Base-by-base conservation (phyloP, 2,797 vertebrate species). In the Tauraco hartlaubi region DNA sequence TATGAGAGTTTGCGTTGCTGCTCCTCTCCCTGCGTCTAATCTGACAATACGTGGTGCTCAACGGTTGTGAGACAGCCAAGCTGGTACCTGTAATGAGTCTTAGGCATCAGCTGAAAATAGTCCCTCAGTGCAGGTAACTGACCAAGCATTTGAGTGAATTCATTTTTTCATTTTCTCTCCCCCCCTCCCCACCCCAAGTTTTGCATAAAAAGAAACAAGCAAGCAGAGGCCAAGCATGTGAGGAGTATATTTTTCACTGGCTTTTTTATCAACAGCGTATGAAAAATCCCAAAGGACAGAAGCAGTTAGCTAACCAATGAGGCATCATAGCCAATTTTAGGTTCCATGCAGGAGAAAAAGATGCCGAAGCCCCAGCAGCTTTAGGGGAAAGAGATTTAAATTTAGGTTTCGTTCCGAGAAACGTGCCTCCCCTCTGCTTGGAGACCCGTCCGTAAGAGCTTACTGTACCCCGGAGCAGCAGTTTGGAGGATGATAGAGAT, bases 281-380 rank as follows among this genome's bases (percentile, higher is more conserved):
- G 85, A 90, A 90, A 86, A 94, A 93, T 95, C 95, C 96, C 95
- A 49, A 90, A 92, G 94, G 96, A 96, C 86, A 92, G 84, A 92
- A 89, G 77, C 92, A 94, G 94, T 97, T 97, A 95, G 88, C 88
- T 95, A 93, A 79, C 90, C 96, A 96, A 91, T 97, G 96, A 95
- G 90, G 93, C 95, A 74, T 97, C 93, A 43, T 92, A 90, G 85
- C 74, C 7, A 35, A 88, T 84, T 95, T 77, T 85, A 95, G 93
- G 92, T 95, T 96, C 93, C 49, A 10, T 29, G 80, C 81, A 67
- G 80, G 88, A 95, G 87, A 79, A 92, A 89, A 95, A 86, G 88
- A 89, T 82, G 71, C 81, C 39, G 88, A 93, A 93, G 35, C 63
- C 63, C 43, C 56, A 56, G 80, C 77, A 94, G 90, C 93, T 92